phyloP scores from a whole-genome alignment of 2,797 vertebrate species.

The Crotalus adamanteus region DNA sequence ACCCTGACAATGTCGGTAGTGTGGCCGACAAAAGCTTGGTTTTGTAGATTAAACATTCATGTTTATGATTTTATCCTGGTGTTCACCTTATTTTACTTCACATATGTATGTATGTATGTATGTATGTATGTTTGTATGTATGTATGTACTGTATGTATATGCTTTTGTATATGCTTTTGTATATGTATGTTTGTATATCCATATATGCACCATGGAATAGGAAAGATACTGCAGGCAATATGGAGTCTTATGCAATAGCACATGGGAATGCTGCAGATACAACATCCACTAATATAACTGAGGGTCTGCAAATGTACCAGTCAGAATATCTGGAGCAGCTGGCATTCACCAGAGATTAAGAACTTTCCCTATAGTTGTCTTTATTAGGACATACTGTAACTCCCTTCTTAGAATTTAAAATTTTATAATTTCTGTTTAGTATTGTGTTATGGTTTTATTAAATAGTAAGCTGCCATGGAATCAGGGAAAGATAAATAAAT shows the following conservation, averaged over 20 bases:
- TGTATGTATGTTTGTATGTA: too few relatives aligned
- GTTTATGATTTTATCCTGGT: too few relatives aligned
- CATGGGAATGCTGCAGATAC: neutral
- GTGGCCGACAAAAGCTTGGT: too few relatives aligned
- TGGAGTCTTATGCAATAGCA: neutral
- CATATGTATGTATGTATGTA: too few relatives aligned
- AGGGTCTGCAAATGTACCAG: neutral
- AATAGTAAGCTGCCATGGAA: neutral
- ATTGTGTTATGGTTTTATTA: neutral
- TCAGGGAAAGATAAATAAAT: neutral
- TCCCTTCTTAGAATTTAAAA: neutral
- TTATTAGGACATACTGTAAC: slow-evolving; percentile 29
- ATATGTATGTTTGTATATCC: neutral
- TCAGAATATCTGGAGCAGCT: neutral
- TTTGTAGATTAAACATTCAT: too few relatives aligned
- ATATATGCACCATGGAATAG: neutral
- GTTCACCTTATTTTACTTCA: too few relatives aligned
- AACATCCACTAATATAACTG: slow-evolving; percentile 1
- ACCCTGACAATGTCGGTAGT: too few relatives aligned
- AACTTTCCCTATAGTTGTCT: slow-evolving; percentile 44
- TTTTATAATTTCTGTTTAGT: neutral
- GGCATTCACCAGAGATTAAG: slow-evolving; percentile 17
- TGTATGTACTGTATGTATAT: too few relatives aligned
- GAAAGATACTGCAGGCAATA: neutral
- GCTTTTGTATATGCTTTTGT: neutral